phyloP scores from a whole-genome alignment of 1,140 invertebrate species.

The Papilio helenus region DNA sequence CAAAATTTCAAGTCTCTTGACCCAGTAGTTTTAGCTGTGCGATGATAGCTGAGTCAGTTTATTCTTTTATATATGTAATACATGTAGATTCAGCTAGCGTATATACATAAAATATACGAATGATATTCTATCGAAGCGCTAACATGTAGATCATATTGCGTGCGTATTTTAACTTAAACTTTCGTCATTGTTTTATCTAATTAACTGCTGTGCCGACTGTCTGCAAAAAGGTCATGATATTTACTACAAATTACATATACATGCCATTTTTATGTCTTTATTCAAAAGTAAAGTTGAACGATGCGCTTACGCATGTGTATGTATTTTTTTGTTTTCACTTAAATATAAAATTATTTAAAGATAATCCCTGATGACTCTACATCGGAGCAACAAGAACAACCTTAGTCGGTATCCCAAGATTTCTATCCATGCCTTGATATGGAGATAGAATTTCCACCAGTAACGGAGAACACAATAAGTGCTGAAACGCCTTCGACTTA shows the following conservation, averaged over 20 bases:
- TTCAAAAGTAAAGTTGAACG: neutral
- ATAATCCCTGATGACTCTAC: neutral
- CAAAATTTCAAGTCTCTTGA: too few relatives aligned
- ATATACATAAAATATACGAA: neutral
- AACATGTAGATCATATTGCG: neutral
- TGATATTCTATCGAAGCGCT: neutral
- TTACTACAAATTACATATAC: too few relatives aligned
- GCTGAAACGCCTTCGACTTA: too few relatives aligned
- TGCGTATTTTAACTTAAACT: neutral
- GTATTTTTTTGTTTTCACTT: neutral
- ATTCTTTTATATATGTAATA: too few relatives aligned
- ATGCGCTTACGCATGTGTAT: neutral
- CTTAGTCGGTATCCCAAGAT: neutral
- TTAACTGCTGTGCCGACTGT: neutral
- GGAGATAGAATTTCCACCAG: too few relatives aligned
- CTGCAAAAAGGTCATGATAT: too few relatives aligned
- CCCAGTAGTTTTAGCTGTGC: too few relatives aligned
- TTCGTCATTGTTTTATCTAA: neutral
- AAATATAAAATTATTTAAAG: constrained; percentile 1
- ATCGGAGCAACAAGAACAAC: neutral
- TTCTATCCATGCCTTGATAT: too few relatives aligned
- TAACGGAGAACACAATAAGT: too few relatives aligned
- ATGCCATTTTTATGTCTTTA: too few relatives aligned
- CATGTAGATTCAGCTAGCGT: too few relatives aligned
- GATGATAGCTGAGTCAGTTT: too few relatives aligned